Percentiles rank a stretch among this genome's conserved stretches.
phyloP scores from a whole-genome alignment of 1,140 invertebrate genomes.

The Andricus grossulariae region DNA sequence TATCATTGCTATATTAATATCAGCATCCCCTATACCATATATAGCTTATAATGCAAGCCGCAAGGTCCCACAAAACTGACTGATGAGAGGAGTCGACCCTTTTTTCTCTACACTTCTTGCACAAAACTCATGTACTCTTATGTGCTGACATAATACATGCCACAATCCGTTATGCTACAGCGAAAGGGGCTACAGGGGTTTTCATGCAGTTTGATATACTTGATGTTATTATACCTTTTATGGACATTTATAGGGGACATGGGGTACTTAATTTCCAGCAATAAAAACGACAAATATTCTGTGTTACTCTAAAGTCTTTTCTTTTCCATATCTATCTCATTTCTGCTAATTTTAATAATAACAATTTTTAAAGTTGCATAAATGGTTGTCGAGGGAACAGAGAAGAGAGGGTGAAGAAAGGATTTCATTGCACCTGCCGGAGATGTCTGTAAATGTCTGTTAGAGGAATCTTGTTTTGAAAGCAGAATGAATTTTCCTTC shows the following conservation, averaged over 20 bases:
- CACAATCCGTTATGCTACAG: conserved; percentile 9
- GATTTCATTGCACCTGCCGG: too few species aligned
- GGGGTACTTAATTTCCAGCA: not conserved
- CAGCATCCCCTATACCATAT: not conserved
- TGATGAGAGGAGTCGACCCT: conserved; percentile 23
- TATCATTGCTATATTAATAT: conserved; percentile 8
- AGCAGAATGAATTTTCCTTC: too few species aligned
- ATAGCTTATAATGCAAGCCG: conserved; percentile 8
- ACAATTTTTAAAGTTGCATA: too few species aligned
- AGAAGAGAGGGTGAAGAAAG: too few species aligned
- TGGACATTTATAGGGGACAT: not conserved
- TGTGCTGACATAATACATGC: not conserved
- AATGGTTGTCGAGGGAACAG: too few species aligned
- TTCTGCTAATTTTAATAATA: too few species aligned
- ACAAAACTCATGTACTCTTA: not conserved
- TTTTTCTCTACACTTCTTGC: not conserved
- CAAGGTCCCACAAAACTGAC: conserved; percentile 13
- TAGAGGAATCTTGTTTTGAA: too few species aligned
- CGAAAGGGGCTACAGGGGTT: not conserved
- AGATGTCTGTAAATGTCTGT: too few species aligned
- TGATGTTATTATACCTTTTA: not conserved
- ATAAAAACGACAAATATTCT: not conserved
- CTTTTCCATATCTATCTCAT: too few species aligned
- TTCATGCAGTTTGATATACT: not conserved
- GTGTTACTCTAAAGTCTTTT: not conserved